These are phyloP conservation scores for Mormyrus proboscirostris DNA, from an alignment of 2,797 vertebrate genomes.

Conservation along the genomic window DNA sequence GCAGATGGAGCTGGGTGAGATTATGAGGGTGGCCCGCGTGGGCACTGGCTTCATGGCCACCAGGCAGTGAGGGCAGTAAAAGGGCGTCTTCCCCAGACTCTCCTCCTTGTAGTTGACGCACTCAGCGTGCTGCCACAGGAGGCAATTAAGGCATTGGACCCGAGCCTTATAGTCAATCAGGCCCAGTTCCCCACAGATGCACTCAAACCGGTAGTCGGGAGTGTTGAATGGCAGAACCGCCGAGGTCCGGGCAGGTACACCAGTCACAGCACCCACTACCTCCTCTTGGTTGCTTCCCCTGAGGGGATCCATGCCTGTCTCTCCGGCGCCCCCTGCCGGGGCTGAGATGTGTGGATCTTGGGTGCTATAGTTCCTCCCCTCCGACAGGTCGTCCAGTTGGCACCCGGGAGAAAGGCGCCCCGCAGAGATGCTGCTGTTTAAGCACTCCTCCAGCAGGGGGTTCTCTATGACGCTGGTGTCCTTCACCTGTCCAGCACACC, in stretches of 20 bases:
- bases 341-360: constrained; percentile 27
- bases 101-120: constrained; percentile 95
- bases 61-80: constrained; percentile 98
- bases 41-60: constrained; percentile 93
- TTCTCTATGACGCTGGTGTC: constrained; percentile 45
- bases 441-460: constrained; percentile 51
- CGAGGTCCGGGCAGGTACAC: constrained; percentile 48
- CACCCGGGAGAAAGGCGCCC: constrained; percentile 45
- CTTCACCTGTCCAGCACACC: constrained; percentile 55
- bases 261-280: constrained; percentile 12
- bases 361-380: constrained; percentile 19
- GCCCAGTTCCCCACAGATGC: constrained; percentile 89
- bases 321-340: constrained; percentile 30
- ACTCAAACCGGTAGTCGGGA: constrained; percentile 86
- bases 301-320: constrained; percentile 26
- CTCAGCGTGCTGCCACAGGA: constrained; percentile 91
- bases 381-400: constrained; percentile 44
- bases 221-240: constrained; percentile 68
- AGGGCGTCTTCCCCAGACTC: constrained; percentile 77
- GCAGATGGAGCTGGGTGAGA: constrained; percentile 96
- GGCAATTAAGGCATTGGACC: constrained; percentile 91
- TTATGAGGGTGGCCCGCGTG: constrained; percentile 89
- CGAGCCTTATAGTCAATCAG: constrained; percentile 81
- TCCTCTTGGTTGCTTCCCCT: constrained; percentile 34
- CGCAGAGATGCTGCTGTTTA: constrained; percentile 35